Conservation (phyloP, 2,113 vertebrate species). For the Brachirus orientalis region DNA sequence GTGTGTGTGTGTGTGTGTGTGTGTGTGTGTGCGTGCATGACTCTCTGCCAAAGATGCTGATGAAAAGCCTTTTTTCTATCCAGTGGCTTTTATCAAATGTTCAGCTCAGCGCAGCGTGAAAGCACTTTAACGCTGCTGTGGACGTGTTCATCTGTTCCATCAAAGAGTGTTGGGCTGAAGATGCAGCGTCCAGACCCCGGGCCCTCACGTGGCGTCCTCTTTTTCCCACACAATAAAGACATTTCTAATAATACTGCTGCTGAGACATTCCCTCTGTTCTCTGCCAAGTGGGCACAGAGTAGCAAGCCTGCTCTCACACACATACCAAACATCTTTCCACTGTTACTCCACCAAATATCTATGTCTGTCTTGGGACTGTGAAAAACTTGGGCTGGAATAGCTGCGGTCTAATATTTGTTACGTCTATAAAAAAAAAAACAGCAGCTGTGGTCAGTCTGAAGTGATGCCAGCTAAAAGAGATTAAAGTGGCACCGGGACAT, state of each 20-base stretch:
- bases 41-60: neutral
- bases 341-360: neutral
- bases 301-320: slow-evolving; percentile 10
- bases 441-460: slow-evolving; percentile 3
- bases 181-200: slow-evolving; percentile 2
- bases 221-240: slow-evolving; percentile 16
- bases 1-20: neutral
- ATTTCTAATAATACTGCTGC: neutral
- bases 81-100: slow-evolving; percentile 6
- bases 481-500: neutral
- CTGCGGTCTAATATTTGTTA: neutral
- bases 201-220: neutral
- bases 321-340: slow-evolving; percentile 1
- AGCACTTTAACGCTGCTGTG: neutral
- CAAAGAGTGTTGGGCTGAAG: slow-evolving; percentile 8
- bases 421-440: neutral
- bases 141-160: slow-evolving; percentile 1
- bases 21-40: neutral
- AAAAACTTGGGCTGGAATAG: slow-evolving; percentile 1
- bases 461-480: neutral
- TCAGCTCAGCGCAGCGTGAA: neutral
- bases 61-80: neutral
- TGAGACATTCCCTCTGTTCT: slow-evolving; percentile 12
- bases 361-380: neutral
- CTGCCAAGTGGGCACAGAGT: slow-evolving; percentile 19